Base-by-base conservation (phyloP, 2,113 vertebrate genomes). In the Saccopteryx bilineata region DNA sequence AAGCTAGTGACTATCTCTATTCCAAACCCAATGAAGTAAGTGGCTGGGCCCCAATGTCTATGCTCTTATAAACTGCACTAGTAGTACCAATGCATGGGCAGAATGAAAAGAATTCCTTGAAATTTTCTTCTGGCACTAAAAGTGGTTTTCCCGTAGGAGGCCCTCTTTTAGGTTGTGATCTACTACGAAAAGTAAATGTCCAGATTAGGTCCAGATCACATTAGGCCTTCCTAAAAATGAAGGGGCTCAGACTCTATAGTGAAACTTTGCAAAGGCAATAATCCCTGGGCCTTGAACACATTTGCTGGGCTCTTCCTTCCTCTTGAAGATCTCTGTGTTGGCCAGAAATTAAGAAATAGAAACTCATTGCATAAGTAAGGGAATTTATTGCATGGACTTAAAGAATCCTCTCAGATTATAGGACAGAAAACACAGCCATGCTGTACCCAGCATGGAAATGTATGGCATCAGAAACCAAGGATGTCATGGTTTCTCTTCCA, bases 261-360 rank as follows among this genome's bases (percentile, higher is more conserved):
- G 26, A 85, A 80, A 66, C 10, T 72, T n/a, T 81, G 13, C 48
- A 68, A 84, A 82, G 50, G 15, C 7, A 68, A 14, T 13, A 13
- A 65, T 9, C 26, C 2, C 5, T 66, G 28, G 39, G 26, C 14
- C 17, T 48, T 31, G 46, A 50, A 48, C 3, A 5, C 78, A 2
- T 69, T 88, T 90, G 23, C 7, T 12, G 7, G 15, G 24, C 3
- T 18, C 9, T 79, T 71, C 10, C n/a, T 71, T 85, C 28, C 26
- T 93, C 52, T 79, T 93, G n/a, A 95, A 87, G 50, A 79, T 48
- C 10, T 75, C 63, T 72, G 11, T 88, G 9, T 81, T 79, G 28
- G 31, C 12, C n/a, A 89, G 26, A 93, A 74, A 76, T 91, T 91
- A 91, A 54, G 71, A 72, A 92, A 79, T n/a, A 83, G 17, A 96